Evolutionary conservation across 2,113 vertebrate species (phyloP), one percentile per base, ranked within the genome.

Genomic region (Pao palembangensis): DNA sequence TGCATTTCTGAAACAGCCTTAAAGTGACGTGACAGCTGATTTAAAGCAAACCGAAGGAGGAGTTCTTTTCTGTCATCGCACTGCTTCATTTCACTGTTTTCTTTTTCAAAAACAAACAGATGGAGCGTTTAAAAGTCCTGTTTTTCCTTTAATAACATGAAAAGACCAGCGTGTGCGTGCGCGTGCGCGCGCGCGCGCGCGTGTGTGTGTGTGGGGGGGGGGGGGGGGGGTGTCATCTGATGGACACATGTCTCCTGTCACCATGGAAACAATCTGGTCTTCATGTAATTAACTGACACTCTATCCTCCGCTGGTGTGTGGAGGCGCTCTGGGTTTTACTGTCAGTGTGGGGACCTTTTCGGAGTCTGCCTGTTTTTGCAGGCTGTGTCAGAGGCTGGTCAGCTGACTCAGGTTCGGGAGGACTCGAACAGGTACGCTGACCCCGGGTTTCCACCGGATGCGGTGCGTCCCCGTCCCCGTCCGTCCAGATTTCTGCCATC

Each of bases 231-330:
- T 80, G 55, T 86, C 69, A 0, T 42, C 61, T n/a, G 74, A 75
- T 46, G 12, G 56, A 72, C 70, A 73, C 50, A 67, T 64, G 75
- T 79, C 70, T 70, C 42, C 61, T 66, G 71, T 86, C 73, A 73
- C 77, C 55, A 52, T 14, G 48, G 73, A 55, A 71, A 83, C 76
- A 19, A 25, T 70, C 13, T 48, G 31, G 64, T 59, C 16, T 54
- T 62, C 51, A 59, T 80, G 77, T 84, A 77, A 86, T 84, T 84
- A 86, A 75, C 67, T 82, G 84, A 86, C 41, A 86, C 73, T 38
- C n/a, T 66, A 77, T 67, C 72, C 67, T 44, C 3, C 42, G 54
- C 44, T 46, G 44, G 55, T 58, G 53, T 31, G 15, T 25, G 57
- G 50, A 31, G 66, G 55, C 54, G 57, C 60, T 28, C 25, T 28